These are phyloP conservation scores for Nyctalus aviator DNA, from an alignment of 2,797 vertebrate genomes.

Conservation along the genomic window DNA sequence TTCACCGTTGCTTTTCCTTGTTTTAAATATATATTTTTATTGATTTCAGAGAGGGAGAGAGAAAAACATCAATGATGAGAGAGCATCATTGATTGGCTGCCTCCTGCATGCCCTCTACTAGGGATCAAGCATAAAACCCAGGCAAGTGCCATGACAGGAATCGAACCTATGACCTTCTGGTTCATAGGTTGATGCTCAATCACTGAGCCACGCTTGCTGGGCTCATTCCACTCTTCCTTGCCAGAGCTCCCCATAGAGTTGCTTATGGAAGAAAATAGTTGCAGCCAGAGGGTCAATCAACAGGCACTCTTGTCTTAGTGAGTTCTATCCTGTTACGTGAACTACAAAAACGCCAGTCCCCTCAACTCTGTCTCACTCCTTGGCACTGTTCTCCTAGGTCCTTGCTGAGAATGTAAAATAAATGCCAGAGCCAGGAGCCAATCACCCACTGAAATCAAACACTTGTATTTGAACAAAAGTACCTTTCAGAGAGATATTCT, in stretches of 20 bases:
- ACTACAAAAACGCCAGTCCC: background rate
- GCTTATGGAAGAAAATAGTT: constrained; percentile 28
- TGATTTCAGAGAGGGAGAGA: too few relatives aligned
- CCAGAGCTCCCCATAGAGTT: background rate
- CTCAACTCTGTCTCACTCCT: background rate
- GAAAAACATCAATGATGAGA: too few relatives aligned
- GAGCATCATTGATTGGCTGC: too few relatives aligned
- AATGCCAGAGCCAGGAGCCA: constrained; percentile 33
- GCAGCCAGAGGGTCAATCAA: constrained; percentile 15
- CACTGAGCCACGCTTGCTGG: too few relatives aligned
- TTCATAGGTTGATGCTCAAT: too few relatives aligned
- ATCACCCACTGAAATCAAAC: constrained; percentile 59
- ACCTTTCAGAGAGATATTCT: constrained; percentile 65
- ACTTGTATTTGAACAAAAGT: constrained; percentile 58
- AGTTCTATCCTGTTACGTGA: background rate
- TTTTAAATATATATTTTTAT: too few relatives aligned
- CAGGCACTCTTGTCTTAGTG: background rate
- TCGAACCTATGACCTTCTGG: too few relatives aligned
- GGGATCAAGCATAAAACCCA: too few relatives aligned
- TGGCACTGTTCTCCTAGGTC: background rate
- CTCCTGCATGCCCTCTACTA: too few relatives aligned
- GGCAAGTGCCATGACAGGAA: too few relatives aligned
- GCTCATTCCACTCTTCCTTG: background rate
- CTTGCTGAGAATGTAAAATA: constrained; percentile 21
- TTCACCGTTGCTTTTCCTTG: background rate